phyloP scores from a whole-genome alignment of 1,140 invertebrate genomes.

The Sarcophaga peregrina region DNA sequence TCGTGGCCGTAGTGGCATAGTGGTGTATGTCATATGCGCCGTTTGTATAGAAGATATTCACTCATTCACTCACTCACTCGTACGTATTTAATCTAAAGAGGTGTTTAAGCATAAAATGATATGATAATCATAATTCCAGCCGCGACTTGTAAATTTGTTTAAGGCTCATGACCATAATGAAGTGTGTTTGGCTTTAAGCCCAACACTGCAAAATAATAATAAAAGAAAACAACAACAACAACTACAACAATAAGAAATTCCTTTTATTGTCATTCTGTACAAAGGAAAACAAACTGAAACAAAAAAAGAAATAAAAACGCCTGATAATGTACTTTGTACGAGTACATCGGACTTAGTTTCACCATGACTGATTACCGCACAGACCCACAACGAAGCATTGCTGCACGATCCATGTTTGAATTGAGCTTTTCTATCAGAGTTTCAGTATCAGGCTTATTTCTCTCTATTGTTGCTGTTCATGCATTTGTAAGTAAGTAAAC shows the following conservation, averaged over 20 bases:
- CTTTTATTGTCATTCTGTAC: conserved; percentile 27
- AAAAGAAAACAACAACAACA: neutral
- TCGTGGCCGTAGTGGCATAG: neutral
- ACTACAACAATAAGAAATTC: neutral
- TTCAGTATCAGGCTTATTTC: neutral
- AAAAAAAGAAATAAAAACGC: conserved; percentile 24
- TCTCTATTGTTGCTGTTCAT: no score
- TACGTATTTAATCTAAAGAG: conserved; percentile 44
- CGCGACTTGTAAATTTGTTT: conserved; percentile 47
- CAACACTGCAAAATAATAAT: neutral
- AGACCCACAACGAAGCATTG: conserved; percentile 46
- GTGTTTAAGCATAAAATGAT: conserved; percentile 48
- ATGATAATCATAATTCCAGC: conserved; percentile 48
- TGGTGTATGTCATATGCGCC: conserved; percentile 26
- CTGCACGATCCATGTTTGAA: conserved; percentile 43
- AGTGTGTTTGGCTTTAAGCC: conserved; percentile 5
- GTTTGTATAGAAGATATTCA: no score
- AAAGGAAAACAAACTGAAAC: conserved; percentile 6
- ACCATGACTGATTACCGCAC: conserved; percentile 1
- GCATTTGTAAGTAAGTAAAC: neutral
- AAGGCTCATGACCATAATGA: conserved; percentile 37
- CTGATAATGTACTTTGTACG: conserved; percentile 21
- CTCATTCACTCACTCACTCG: no score
- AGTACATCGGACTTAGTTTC: neutral
- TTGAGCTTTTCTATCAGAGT: neutral